Percentiles rank a stretch among this genome's conserved stretches.
phyloP scores from a whole-genome alignment of 2,113 vertebrate species.

The Pleuronectes platessa region DNA sequence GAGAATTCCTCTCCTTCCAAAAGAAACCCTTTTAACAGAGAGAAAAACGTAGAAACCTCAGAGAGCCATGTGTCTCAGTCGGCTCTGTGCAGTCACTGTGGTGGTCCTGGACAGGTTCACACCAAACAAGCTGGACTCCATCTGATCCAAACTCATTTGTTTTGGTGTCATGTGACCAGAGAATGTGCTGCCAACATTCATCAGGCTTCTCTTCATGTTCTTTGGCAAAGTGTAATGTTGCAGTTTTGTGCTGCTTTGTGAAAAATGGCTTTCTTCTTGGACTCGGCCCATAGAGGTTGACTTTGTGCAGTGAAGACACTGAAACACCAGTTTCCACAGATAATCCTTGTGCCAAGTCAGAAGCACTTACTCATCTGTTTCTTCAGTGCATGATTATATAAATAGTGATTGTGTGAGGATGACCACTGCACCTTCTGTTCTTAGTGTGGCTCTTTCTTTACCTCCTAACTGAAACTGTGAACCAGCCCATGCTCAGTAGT shows the following conservation, averaged over 20 bases:
- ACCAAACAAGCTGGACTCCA: slow-evolving; percentile 8
- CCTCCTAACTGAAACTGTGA: not conserved
- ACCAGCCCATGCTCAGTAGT: not conserved
- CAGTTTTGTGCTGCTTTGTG: not conserved
- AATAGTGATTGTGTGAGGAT: not conserved
- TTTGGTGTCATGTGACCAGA: slow-evolving; percentile 2
- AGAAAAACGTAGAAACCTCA: too few species aligned
- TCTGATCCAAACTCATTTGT: slow-evolving; percentile 2
- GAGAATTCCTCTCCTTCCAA: not conserved
- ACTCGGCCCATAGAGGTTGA: not conserved
- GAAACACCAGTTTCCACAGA: not conserved
- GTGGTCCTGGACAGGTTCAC: not conserved
- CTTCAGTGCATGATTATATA: not conserved
- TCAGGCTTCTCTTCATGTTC: slow-evolving; percentile 10
- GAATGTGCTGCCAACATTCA: slow-evolving; percentile 5
- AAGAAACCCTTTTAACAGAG: too few species aligned
- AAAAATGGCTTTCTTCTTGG: not conserved
- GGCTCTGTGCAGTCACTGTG: not conserved
- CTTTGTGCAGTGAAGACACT: not conserved
- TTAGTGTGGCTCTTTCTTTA: not conserved
- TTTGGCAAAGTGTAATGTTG: not conserved
- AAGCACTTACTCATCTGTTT: not conserved
- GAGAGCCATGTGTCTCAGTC: not conserved
- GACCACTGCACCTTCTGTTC: not conserved
- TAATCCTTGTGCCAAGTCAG: not conserved